Conservation (phyloP, 1,140 invertebrate species). For the Penaeus chinensis region DNA sequence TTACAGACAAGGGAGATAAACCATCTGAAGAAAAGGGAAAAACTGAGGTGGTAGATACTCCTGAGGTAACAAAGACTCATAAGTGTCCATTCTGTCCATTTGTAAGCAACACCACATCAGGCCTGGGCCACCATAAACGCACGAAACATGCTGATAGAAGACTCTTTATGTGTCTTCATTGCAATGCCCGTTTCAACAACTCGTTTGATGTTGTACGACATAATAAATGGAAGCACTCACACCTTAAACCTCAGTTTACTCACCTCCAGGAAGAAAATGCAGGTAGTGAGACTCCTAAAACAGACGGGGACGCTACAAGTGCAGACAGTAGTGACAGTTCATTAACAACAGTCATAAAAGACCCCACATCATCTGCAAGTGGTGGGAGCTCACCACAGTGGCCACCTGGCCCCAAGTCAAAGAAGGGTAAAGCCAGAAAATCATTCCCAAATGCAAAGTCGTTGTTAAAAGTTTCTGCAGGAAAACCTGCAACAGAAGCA, state of each 20-base stretch:
- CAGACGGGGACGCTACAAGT: background rate
- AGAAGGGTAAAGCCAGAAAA: constrained; percentile 28
- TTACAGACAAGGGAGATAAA: background rate
- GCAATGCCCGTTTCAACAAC: constrained; percentile 54
- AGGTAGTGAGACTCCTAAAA: background rate
- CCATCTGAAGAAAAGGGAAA: background rate
- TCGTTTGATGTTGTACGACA: constrained; percentile 43
- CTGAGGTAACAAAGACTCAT: background rate
- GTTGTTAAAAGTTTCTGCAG: constrained; percentile 23
- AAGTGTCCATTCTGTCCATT: constrained; percentile 46
- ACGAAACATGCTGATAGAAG: constrained; percentile 51
- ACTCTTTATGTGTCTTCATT: constrained; percentile 47
- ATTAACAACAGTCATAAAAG: too few species aligned
- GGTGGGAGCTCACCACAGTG: background rate
- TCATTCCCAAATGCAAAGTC: constrained; percentile 26
- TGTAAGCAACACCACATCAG: constrained; percentile 14
- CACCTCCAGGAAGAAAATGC: constrained; percentile 1
- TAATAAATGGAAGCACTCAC: constrained; percentile 49
- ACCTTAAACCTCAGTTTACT: constrained; percentile 39
- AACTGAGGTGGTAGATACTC: background rate
- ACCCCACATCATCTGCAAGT: background rate
- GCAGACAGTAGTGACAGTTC: too few species aligned
- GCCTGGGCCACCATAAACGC: constrained; percentile 44
- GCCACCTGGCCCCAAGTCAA: constrained; percentile 13
- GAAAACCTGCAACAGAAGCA: constrained; percentile 6